Conservation (phyloP, 1,140 invertebrate species). For the Anoplophora glabripennis region DNA sequence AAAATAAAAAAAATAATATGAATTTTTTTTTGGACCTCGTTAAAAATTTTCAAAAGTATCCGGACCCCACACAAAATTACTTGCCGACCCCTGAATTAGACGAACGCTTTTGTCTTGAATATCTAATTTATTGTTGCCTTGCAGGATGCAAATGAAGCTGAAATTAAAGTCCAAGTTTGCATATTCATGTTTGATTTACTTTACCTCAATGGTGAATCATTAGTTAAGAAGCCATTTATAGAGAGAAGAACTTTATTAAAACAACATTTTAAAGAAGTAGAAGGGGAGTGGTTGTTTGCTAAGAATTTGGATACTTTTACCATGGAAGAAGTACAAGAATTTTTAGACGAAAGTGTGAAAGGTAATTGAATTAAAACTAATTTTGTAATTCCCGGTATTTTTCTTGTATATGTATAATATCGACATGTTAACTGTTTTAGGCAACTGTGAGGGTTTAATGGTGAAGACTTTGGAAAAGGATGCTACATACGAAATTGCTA, state of each 20-base stretch:
- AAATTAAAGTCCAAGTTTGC: constrained; percentile 97
- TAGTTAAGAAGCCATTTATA: constrained; percentile 78
- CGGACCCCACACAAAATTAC: too few relatives aligned
- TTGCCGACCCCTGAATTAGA: too few relatives aligned
- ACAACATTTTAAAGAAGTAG: constrained; percentile 71
- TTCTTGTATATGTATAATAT: too few relatives aligned
- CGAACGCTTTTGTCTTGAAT: too few relatives aligned
- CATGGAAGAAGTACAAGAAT: constrained; percentile 91
- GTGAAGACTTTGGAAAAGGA: constrained; percentile 93
- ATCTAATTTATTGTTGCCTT: constrained; percentile 24
- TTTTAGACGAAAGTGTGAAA: constrained; percentile 94
- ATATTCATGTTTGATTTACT: constrained; percentile 97
- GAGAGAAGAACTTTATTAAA: constrained; percentile 73
- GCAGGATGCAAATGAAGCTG: constrained; percentile 79
- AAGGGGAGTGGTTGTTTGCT: constrained; percentile 88
- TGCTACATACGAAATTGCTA: constrained; percentile 97
- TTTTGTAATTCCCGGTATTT: too few relatives aligned
- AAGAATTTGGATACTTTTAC: constrained; percentile 77
- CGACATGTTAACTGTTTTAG: constrained; percentile 48
- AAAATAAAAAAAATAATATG: too few relatives aligned
- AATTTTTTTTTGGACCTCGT: too few relatives aligned
- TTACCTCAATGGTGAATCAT: constrained; percentile 86
- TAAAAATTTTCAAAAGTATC: too few relatives aligned
- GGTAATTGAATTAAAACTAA: constrained; percentile 16
- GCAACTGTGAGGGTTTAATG: constrained; percentile 98